A percentile compares a stretch with the other conserved stretches of the same genome.
phyloP scores from a whole-genome alignment of 1,140 invertebrate genomes.

The Telenomus remus region DNA sequence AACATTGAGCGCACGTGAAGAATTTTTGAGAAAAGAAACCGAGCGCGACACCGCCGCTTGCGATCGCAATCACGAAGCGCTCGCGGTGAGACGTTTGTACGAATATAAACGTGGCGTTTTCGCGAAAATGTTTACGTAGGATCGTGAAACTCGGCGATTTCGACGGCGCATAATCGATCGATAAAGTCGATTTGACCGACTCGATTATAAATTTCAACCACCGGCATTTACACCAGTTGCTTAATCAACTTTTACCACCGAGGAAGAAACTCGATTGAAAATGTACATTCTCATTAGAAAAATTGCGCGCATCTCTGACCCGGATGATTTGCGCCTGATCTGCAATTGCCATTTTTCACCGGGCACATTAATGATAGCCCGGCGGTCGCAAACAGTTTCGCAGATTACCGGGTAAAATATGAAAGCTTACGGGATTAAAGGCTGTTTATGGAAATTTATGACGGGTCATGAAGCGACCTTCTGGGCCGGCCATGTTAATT shows the following conservation, averaged over 20 bases:
- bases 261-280: too few species aligned
- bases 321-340: too few species aligned
- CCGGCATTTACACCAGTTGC: too few species aligned
- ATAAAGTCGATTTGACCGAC: too few species aligned
- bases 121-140: neutral
- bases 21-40: constrained; percentile 10
- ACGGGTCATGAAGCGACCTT: constrained; percentile 3
- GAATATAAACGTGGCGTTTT: neutral
- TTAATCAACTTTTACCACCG: too few species aligned
- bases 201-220: too few species aligned
- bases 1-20: constrained; percentile 11
- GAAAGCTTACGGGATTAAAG: constrained; percentile 38
- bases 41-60: constrained; percentile 4
- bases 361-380: constrained; percentile 5
- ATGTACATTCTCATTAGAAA: too few species aligned
- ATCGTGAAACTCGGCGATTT: neutral
- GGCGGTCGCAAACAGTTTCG: constrained; percentile 19
- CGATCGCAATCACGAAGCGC: constrained; percentile 13
- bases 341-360: constrained; percentile 8
- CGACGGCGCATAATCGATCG: constrained; percentile 36
- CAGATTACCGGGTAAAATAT: constrained; percentile 35
- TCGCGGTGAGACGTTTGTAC: neutral
- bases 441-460: constrained; percentile 46
- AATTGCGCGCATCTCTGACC: too few species aligned
- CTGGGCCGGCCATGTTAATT: constrained; percentile 27